These are phyloP conservation scores for Alloplasta piceator DNA, from an alignment of 2,888 invertebrate genomes.

Conservation along the genomic window DNA sequence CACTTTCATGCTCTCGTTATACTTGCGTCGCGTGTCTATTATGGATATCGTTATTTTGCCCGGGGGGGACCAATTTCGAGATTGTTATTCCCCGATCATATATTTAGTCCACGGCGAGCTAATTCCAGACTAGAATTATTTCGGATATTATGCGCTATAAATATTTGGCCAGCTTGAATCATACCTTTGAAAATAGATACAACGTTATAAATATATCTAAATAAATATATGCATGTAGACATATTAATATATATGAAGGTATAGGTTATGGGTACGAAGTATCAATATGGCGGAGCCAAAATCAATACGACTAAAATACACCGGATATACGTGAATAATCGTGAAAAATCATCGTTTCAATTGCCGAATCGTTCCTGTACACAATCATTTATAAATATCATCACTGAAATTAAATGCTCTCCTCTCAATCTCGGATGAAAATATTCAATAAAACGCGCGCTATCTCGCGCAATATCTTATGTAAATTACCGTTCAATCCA, in stretches of 20 bases:
- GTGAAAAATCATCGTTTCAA: conserved; percentile 15
- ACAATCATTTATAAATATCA: too few relatives aligned
- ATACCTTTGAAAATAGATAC: conserved; percentile 31
- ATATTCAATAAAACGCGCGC: not conserved
- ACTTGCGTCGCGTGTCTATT: not conserved
- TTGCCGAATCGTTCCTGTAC: not conserved
- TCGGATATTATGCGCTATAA: conserved; percentile 38
- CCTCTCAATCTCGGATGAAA: not conserved
- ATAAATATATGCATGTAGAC: too few relatives aligned
- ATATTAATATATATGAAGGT: too few relatives aligned
- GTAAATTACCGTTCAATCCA: not conserved
- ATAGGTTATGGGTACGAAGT: not conserved
- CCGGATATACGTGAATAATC: conserved; percentile 27
- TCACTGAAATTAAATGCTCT: not conserved
- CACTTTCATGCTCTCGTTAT: conserved; percentile 1
- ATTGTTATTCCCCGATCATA: conserved; percentile 41
- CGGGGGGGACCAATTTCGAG: conserved; percentile 21
- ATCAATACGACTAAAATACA: conserved; percentile 55
- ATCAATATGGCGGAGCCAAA: conserved; percentile 40
- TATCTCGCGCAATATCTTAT: not conserved
- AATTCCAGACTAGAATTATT: conserved; percentile 46
- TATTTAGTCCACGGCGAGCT: conserved; percentile 34
- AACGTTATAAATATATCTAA: too few relatives aligned
- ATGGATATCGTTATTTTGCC: conserved; percentile 10
- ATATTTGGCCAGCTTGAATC: conserved; percentile 27